A percentile compares a stretch with the other conserved stretches of the same genome.
Evolutionary conservation across 2,113 vertebrate species (phyloP).

Genomic region (Pachyramphus minor): DNA sequence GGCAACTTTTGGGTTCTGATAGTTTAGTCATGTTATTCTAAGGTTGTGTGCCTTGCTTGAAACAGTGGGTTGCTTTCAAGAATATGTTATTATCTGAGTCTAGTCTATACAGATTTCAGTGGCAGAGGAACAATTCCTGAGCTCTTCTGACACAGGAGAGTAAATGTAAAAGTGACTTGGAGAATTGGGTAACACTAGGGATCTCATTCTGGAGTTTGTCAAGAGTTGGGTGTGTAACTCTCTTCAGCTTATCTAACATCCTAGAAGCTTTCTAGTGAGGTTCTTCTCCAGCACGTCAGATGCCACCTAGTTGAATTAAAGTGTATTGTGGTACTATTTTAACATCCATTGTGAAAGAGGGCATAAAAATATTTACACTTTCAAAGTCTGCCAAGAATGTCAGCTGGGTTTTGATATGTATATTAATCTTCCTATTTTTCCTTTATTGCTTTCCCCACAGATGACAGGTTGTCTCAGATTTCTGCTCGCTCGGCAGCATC

Average conservation of each 20-base stretch:
- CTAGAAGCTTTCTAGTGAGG: background rate
- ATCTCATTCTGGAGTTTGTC: background rate
- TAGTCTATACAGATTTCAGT: background rate
- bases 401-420: background rate
- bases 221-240: background rate
- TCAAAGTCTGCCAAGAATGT: background rate
- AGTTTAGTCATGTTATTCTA: background rate
- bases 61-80: background rate
- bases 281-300: background rate
- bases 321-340: background rate
- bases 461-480: constrained; percentile 84
- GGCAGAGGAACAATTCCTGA: background rate
- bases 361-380: background rate
- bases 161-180: background rate
- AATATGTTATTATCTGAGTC: background rate
- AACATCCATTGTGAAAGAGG: background rate
- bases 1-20: background rate
- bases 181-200: background rate
- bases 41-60: background rate
- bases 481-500: constrained; percentile 82
- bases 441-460: constrained; percentile 40
- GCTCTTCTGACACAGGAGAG: background rate
- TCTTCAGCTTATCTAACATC: background rate
- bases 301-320: background rate
- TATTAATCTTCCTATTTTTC: background rate